Base-by-base conservation (phyloP, 2,113 vertebrate genomes). In the Corythoichthys haematopterus region DNA sequence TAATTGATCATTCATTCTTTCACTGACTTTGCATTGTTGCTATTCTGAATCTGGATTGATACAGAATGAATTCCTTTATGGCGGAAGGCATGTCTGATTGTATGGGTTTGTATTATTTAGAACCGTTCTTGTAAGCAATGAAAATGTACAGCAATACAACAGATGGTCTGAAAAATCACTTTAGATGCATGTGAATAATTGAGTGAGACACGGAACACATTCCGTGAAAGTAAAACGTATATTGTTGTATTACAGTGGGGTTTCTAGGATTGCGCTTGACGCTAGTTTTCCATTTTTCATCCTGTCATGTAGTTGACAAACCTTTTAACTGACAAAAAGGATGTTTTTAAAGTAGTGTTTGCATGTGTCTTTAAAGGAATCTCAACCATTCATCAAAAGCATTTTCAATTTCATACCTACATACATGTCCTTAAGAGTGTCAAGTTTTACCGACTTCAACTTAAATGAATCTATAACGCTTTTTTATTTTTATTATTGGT, bases 391-490 rank as follows among this genome's bases (percentile, higher is more conserved):
- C 3, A 0, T 56, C 28, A 12, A 50, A 70, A 40, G 11, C n/a
- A 48, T 43, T 73, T 60, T 70, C 28, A 10, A 14, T 13, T 46
- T 5, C 36, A 47, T 69, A 28, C 10, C n/a, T 12, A 12, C 9
- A 40, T 6, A 6, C 40, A 43, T 1, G 20, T 57, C 55, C 13
- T 55, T 9, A 6, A 14, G 15, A 35, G 8, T 50, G 46, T 60
- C 66, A 70, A 57, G 38, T 65, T 64, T 40, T 60, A 72, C 20
- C 70, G 67, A 67, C 63, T 28, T 6, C 64, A 66, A 43, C 65
- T 51, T 65, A 66, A 71, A 69, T 63, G 60, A 75, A 75, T 86
- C 68, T 73, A 68, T 71, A 15, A 75, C 48, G 33, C 82, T 80
- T 69, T 69, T 43, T 43, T 6, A 43, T 43, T 43, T 7, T 43